Evolutionary conservation across 2,113 vertebrate species (phyloP).

Genomic region (Puntigrus tetrazona): DNA sequence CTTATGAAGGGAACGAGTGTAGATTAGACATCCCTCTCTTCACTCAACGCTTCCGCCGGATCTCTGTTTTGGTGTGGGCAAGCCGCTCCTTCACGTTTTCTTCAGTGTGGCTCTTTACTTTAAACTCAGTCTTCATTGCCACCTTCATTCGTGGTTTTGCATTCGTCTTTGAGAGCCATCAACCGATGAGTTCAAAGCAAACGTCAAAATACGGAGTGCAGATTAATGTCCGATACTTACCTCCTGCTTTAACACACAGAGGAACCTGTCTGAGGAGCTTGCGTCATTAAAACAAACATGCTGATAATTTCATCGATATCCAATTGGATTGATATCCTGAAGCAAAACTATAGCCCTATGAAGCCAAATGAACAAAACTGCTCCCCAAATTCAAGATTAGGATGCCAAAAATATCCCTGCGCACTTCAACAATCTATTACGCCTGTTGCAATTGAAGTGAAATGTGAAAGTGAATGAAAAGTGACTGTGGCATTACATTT

Average conservation of each 20-base stretch:
- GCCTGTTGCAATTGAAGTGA: not conserved
- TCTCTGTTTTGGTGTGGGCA: not conserved
- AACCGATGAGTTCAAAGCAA: not conserved
- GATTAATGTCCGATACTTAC: not conserved
- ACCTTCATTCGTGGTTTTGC: not conserved
- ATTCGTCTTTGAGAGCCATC: not conserved
- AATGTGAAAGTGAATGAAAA: not conserved
- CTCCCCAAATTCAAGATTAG: not conserved
- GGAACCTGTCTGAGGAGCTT: not conserved
- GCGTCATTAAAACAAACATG: not conserved
- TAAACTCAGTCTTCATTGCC: not conserved
- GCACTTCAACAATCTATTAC: not conserved
- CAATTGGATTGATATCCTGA: not conserved
- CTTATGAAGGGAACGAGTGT: conserved; percentile 37
- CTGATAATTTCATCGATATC: not conserved
- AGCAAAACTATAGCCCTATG: not conserved
- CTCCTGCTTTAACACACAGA: not conserved
- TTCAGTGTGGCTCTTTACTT: not conserved
- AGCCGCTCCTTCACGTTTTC: not conserved
- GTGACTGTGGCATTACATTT: not conserved
- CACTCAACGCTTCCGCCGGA: not conserved
- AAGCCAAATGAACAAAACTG: not conserved
- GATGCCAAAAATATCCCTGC: not conserved
- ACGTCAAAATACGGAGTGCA: not conserved
- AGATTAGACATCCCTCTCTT: conserved; percentile 10